phyloP scores from a whole-genome alignment of 2,113 vertebrate species.

The Pungitius pungitius region DNA sequence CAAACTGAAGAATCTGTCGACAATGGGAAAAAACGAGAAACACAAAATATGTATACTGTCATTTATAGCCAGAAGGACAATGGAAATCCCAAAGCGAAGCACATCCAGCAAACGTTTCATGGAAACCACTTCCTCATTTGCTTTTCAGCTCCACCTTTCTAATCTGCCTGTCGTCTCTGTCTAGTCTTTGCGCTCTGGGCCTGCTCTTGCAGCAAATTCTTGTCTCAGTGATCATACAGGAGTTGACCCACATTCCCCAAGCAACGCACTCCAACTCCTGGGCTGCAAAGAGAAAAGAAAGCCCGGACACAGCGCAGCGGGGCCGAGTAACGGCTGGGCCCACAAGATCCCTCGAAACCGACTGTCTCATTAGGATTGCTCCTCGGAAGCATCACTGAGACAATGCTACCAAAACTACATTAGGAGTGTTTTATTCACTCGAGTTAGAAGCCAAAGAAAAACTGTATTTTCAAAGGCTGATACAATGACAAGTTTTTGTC shows the following conservation, averaged over 20 bases:
- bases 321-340: slow-evolving; percentile 27
- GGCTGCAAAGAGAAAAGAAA: slow-evolving; percentile 46
- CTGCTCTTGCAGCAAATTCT: slow-evolving; percentile 58
- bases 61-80: neutral
- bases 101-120: slow-evolving; percentile 32
- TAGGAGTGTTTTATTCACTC: neutral
- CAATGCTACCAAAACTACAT: neutral
- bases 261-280: slow-evolving; percentile 53
- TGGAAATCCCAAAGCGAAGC: neutral
- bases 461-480: neutral
- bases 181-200: slow-evolving; percentile 27
- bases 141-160: slow-evolving; percentile 7
- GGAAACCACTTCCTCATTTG: neutral
- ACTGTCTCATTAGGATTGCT: slow-evolving; percentile 17
- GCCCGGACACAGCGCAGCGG: slow-evolving; percentile 36
- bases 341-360: slow-evolving; percentile 20
- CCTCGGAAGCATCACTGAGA: neutral
- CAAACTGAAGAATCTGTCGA: neutral
- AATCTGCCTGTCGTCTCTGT: slow-evolving; percentile 22
- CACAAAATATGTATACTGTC: neutral
- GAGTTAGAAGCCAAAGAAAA: neutral
- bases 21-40: neutral
- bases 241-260: slow-evolving; percentile 75
- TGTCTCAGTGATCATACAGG: slow-evolving; percentile 47
- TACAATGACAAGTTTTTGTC: neutral